These are phyloP conservation scores for Notocelia uddmanniana DNA, from an alignment of 2,888 invertebrate species.

Conservation along the genomic window DNA sequence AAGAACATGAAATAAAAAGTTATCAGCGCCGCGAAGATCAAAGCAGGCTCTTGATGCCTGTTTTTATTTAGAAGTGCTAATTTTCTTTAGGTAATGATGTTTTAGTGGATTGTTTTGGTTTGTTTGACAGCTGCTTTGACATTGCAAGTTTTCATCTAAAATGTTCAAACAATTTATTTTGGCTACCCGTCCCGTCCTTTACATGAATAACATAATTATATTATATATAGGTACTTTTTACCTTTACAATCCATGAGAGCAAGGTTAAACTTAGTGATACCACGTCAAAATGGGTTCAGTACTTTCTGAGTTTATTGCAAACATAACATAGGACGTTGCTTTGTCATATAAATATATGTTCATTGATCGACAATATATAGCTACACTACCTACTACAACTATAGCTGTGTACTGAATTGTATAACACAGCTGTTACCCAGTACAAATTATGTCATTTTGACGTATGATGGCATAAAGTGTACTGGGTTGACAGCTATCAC, in stretches of 20 bases:
- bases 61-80: conserved; percentile 45
- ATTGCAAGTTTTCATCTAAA: neutral
- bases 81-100: conserved; percentile 37
- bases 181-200: neutral
- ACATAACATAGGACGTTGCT: no score
- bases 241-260: neutral
- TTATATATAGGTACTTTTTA: neutral
- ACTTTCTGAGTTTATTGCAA: no score
- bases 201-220: neutral
- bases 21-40: conserved; percentile 43
- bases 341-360: no score
- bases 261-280: neutral
- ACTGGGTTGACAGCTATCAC: no score
- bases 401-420: no score
- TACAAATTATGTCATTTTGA: no score
- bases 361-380: no score
- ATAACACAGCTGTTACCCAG: no score
- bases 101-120: conserved; percentile 17
- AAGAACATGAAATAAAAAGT: conserved; percentile 34
- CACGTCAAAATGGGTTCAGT: no score
- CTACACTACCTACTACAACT: no score
- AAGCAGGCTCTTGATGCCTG: conserved; percentile 40
- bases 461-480: no score
- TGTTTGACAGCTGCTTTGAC: conserved; percentile 14
- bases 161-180: neutral